phyloP scores from a whole-genome alignment of 2,888 invertebrate genomes.

The Julus scanicus region DNA sequence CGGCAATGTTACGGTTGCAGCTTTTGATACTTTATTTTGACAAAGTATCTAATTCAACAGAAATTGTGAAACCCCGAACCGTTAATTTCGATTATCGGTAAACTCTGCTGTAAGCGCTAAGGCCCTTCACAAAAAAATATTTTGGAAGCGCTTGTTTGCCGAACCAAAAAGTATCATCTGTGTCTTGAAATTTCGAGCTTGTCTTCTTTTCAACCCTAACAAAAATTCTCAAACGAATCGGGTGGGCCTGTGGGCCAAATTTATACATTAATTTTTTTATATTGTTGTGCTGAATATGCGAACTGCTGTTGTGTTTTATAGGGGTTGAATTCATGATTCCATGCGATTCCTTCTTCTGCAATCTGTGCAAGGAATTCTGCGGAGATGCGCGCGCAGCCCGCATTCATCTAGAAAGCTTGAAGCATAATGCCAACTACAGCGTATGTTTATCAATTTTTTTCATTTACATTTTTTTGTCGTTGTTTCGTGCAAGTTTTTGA shows the following conservation, averaged over 20 bases:
- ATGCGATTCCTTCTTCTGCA: conserved; percentile 63
- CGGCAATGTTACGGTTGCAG: not conserved
- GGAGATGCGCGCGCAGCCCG: conserved; percentile 63
- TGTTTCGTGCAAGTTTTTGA: too few species aligned
- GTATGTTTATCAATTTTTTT: conserved; percentile 59
- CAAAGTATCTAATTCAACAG: too few species aligned
- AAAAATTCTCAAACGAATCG: not conserved
- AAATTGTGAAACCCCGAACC: too few species aligned
- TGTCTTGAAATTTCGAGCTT: not conserved
- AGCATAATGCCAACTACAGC: conserved; percentile 63
- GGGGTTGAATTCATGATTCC: conserved; percentile 64
- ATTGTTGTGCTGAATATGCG: not conserved
- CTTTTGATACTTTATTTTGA: too few species aligned
- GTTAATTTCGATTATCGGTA: too few species aligned
- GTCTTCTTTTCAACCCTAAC: not conserved
- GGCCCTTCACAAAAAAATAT: too few species aligned
- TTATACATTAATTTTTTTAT: not conserved
- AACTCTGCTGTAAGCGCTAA: too few species aligned
- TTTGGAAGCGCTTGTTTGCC: not conserved
- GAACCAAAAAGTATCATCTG: not conserved
- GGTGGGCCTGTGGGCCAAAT: not conserved
- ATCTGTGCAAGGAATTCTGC: conserved; percentile 63
- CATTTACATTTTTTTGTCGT: too few species aligned
- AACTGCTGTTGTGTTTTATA: conserved; percentile 58
- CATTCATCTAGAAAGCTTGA: conserved; percentile 62